These are phyloP conservation scores for Dolichoris vasculosae DNA, from an alignment of 1,140 invertebrate genomes.

Conservation along the genomic window DNA sequence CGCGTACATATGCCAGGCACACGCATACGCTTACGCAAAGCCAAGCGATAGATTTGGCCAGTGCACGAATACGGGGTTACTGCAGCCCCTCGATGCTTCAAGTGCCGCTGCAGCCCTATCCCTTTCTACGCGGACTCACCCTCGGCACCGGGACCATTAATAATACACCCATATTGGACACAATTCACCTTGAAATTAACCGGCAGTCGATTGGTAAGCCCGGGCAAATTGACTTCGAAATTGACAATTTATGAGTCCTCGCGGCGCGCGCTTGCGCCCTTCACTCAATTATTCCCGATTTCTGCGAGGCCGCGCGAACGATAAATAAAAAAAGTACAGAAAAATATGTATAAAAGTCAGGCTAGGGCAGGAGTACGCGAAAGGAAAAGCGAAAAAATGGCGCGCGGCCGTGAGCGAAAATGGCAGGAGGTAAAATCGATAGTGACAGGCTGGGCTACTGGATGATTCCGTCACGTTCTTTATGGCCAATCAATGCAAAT, in stretches of 20 bases:
- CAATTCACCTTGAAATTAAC: conserved; percentile 77
- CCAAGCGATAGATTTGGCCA: conserved; percentile 71
- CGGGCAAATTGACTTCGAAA: conserved; percentile 75
- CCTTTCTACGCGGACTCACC: conserved; percentile 56
- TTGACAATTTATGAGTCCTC: conserved; percentile 73
- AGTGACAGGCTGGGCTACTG: background rate
- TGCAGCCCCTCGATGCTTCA: conserved; percentile 61
- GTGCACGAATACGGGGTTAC: conserved; percentile 69
- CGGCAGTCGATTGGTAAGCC: conserved; percentile 74
- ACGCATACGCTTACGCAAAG: conserved; percentile 58
- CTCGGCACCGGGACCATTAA: conserved; percentile 66
- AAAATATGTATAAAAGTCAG: background rate
- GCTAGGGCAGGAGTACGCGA: background rate
- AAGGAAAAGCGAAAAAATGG: conserved; percentile 22
- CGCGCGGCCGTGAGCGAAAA: background rate
- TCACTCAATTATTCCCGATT: conserved; percentile 22
- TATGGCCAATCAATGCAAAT: conserved; percentile 48
- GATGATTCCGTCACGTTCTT: background rate
- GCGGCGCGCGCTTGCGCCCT: background rate
- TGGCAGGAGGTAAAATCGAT: conserved; percentile 40
- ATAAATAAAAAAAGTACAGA: conserved; percentile 24
- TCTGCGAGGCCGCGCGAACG: background rate
- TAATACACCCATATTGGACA: conserved; percentile 77
- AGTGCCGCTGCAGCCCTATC: conserved; percentile 56
- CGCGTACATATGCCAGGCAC: conserved; percentile 25